Percentiles rank a stretch among this genome's conserved stretches.
Evolutionary conservation across 2,797 vertebrate genomes (phyloP).

Genomic region (Mastacembelus armatus): DNA sequence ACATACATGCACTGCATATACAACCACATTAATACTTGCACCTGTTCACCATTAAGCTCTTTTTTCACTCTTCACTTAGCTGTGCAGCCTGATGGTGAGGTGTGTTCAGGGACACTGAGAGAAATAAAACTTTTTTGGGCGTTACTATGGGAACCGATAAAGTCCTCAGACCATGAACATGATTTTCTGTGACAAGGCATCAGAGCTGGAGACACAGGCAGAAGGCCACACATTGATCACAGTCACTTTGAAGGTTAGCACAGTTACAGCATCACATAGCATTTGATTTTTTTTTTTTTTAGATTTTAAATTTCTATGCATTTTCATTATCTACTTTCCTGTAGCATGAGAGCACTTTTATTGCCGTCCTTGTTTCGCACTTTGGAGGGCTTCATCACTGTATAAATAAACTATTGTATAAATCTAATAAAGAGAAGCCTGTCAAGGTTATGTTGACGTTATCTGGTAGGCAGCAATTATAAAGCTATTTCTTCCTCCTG

Average conservation of each 20-base stretch:
- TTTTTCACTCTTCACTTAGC: constrained; percentile 20
- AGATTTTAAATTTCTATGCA: background rate
- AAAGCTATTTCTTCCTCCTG: background rate
- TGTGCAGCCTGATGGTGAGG: background rate
- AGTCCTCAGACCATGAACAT: constrained; percentile 18
- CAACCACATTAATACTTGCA: constrained; percentile 4
- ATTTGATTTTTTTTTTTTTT: constrained; percentile 4
- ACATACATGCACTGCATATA: background rate
- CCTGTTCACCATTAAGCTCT: constrained; percentile 34
- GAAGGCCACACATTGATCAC: constrained; percentile 22
- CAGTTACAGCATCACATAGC: background rate
- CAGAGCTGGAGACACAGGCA: constrained; percentile 5
- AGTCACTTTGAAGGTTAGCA: constrained; percentile 11
- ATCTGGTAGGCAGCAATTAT: background rate
- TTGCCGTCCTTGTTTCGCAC: background rate
- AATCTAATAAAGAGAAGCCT: constrained; percentile 3
- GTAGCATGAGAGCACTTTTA: background rate
- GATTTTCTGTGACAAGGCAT: constrained; percentile 30
- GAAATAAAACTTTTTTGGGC: background rate
- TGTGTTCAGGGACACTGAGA: constrained; percentile 21
- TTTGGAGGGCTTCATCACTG: background rate
- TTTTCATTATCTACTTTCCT: constrained; percentile 12
- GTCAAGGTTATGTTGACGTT: constrained; percentile 9
- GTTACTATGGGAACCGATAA: constrained; percentile 52
- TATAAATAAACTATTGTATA: background rate